Conservation (phyloP, 2,797 vertebrate species). For the Esox masquinongy region DNA sequence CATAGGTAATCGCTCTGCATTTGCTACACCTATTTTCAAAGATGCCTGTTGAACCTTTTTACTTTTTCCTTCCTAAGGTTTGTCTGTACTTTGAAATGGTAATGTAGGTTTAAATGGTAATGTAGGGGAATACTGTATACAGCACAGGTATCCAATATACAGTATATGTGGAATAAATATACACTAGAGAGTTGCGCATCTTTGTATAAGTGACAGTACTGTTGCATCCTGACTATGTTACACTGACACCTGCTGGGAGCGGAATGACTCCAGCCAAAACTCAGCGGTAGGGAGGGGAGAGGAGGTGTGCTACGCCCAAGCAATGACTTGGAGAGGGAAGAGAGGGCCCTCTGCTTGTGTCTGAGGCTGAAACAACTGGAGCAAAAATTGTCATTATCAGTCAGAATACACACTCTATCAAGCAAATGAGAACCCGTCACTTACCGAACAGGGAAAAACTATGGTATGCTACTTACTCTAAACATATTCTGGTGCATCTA, state of each 20-base stretch:
- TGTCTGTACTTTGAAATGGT: not conserved
- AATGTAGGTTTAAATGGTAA: not conserved
- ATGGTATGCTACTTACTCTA: not conserved
- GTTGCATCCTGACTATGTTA: slow-evolving; percentile 60
- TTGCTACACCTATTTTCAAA: slow-evolving; percentile 34
- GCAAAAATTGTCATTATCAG: not conserved
- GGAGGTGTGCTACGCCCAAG: not conserved
- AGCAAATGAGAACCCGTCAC: not conserved
- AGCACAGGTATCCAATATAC: not conserved
- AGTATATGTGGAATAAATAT: slow-evolving; percentile 12
- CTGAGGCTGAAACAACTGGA: not conserved
- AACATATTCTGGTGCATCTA: too few relatives aligned
- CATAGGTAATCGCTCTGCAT: slow-evolving; percentile 21
- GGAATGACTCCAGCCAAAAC: slow-evolving; percentile 48
- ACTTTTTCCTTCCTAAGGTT: slow-evolving; percentile 12
- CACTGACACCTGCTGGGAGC: slow-evolving; percentile 79
- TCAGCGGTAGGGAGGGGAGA: slow-evolving; percentile 27
- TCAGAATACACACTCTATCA: not conserved
- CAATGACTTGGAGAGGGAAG: too few relatives aligned
- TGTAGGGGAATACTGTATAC: not conserved
- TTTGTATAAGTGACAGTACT: slow-evolving; percentile 37
- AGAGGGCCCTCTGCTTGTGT: not conserved
- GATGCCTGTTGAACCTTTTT: slow-evolving; percentile 51
- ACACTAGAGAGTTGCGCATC: not conserved
- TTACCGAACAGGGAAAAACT: not conserved